Evolutionary conservation across 2,113 vertebrate genomes (phyloP).

Genomic region (Sapajus apella): DNA sequence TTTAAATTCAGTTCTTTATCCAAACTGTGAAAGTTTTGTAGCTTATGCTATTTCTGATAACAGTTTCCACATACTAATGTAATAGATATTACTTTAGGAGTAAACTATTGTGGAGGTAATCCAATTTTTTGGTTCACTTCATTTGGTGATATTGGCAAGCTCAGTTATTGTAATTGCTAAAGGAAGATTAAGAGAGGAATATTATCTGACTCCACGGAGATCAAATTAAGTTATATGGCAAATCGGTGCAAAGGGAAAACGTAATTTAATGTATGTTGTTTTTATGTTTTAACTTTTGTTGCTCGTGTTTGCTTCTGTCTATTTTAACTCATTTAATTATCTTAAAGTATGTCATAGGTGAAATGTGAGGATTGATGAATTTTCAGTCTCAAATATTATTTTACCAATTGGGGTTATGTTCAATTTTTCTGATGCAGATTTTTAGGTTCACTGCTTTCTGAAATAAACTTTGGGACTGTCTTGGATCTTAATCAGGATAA

Average conservation of each 20-base stretch:
- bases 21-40: neutral
- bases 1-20: constrained; percentile 21
- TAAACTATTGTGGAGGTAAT: constrained; percentile 53
- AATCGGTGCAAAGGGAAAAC: neutral
- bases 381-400: neutral
- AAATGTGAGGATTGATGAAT: neutral
- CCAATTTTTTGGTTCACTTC: constrained; percentile 75
- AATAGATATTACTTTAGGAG: constrained; percentile 48
- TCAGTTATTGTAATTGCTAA: constrained; percentile 46
- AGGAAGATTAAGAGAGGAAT: constrained; percentile 57
- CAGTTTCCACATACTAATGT: constrained; percentile 14
- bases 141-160: constrained; percentile 42
- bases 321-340: neutral
- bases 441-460: constrained; percentile 48
- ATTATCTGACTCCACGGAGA: constrained; percentile 35
- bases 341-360: neutral
- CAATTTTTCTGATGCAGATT: neutral
- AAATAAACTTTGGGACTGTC: constrained; percentile 26
- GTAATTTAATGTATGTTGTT: neutral
- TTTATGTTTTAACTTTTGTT: constrained; percentile 16
- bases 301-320: neutral
- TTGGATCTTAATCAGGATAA: constrained; percentile 46
- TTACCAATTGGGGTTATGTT: neutral
- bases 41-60: constrained; percentile 49
- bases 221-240: constrained; percentile 38